Evolutionary conservation across 2,797 vertebrate species (phyloP).

Genomic region (Buceros bicornis): DNA sequence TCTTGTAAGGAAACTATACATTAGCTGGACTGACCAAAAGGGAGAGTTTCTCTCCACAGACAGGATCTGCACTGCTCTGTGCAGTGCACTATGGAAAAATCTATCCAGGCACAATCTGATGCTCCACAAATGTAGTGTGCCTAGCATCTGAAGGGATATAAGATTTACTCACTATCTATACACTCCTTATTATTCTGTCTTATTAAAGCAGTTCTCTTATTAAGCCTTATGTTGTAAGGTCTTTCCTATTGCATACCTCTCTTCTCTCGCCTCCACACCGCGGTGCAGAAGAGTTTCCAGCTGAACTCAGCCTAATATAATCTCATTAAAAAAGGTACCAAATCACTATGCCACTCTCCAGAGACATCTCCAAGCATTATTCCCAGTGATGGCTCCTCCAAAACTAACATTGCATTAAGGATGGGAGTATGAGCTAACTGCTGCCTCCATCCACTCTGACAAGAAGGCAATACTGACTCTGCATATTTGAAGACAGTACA

Average conservation of each 20-base stretch:
- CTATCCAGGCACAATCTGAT: not conserved
- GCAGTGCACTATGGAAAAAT: not conserved
- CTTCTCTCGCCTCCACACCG: not conserved
- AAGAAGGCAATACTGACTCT: not conserved
- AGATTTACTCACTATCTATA: not conserved
- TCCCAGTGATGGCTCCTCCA: not conserved
- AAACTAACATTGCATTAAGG: not conserved
- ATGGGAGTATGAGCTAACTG: not conserved
- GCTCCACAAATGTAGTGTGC: accelerated
- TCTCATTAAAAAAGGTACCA: not conserved
- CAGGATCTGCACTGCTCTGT: not conserved
- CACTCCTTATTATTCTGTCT: not conserved
- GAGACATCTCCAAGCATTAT: not conserved
- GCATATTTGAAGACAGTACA: not conserved
- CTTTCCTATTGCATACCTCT: not conserved
- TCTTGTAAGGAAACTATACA: not conserved
- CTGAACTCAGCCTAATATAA: not conserved
- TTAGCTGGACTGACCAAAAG: not conserved
- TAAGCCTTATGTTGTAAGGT: not conserved
- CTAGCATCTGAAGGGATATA: not conserved
- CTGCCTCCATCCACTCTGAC: not conserved
- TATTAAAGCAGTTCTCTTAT: not conserved
- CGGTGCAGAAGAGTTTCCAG: not conserved
- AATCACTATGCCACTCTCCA: not conserved
- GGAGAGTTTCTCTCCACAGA: not conserved